These are phyloP conservation scores for Hipposideros armiger DNA, from an alignment of 2,113 vertebrate species.

Conservation along the genomic window DNA sequence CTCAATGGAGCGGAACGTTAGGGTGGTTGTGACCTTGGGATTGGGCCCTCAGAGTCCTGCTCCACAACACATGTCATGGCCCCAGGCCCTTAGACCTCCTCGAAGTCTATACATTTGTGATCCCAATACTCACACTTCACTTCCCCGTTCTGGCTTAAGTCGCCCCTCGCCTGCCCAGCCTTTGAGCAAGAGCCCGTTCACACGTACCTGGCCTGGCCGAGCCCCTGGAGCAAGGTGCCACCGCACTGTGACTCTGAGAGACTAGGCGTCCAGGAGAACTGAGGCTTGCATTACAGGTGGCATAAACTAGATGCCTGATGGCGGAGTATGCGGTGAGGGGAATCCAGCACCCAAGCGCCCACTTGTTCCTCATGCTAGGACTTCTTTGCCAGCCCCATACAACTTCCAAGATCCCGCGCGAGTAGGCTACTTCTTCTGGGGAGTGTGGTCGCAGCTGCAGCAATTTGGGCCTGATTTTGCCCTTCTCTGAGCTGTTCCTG, in stretches of 20 bases:
- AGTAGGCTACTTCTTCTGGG: too few relatives aligned
- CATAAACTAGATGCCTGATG: not conserved
- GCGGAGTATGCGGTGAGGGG: not conserved
- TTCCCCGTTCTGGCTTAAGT: too few relatives aligned
- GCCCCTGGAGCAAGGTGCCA: too few relatives aligned
- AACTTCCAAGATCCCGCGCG: not conserved
- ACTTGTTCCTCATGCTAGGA: not conserved
- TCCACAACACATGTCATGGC: too few relatives aligned
- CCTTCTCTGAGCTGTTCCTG: not conserved
- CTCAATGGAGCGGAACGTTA: not conserved
- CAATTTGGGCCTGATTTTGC: rapidly evolving
- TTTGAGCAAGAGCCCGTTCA: not conserved
- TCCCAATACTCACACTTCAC: not conserved
- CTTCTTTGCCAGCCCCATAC: rapidly evolving
- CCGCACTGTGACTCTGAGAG: not conserved
- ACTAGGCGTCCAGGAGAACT: not conserved
- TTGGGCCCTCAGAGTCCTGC: too few relatives aligned
- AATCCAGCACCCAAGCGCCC: rapidly evolving
- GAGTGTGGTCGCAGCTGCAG: rapidly evolving
- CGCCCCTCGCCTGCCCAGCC: too few relatives aligned
- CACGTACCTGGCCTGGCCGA: rapidly evolving
- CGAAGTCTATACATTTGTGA: not conserved
- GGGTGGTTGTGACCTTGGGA: not conserved
- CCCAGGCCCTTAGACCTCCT: too few relatives aligned
- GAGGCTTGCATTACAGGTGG: not conserved